Percentiles rank a stretch among this genome's conserved stretches.
Conservation (phyloP, 2,113 vertebrate species). For the Cinclus mexicanus region DNA sequence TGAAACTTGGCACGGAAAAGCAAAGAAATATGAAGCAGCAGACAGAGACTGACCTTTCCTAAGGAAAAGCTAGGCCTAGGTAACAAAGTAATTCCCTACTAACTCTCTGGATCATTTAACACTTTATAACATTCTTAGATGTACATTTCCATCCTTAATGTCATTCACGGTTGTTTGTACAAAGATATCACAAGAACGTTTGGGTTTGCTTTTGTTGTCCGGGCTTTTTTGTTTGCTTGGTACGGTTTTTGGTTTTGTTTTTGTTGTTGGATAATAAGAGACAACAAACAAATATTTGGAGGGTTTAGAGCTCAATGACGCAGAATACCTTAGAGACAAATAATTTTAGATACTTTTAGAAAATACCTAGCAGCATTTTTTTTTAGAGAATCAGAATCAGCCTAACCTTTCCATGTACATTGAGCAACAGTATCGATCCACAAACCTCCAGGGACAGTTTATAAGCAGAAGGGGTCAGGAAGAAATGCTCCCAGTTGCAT, state of each 20-base stretch:
- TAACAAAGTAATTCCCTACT: background rate
- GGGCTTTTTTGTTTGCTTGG: background rate
- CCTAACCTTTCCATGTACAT: background rate
- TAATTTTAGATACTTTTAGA: background rate
- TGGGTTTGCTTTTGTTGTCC: background rate
- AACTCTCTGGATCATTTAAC: background rate
- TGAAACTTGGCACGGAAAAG: background rate
- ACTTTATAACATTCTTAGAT: background rate
- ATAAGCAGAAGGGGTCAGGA: background rate
- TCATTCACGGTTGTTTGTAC: background rate
- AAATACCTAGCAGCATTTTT: background rate
- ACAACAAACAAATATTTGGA: slow-evolving; percentile 11
- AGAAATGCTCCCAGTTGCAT: background rate
- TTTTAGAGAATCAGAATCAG: background rate
- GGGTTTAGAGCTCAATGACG: background rate
- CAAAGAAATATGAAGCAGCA: background rate
- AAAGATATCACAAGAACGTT: background rate
- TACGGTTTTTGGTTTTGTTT: no score
- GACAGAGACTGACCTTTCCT: background rate
- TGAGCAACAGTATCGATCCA: background rate
- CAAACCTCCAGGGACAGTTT: background rate
- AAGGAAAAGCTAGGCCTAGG: background rate
- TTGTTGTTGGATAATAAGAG: background rate
- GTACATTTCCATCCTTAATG: background rate
- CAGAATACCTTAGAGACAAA: background rate